phyloP scores from a whole-genome alignment of 2,797 vertebrate species.

The Melanotaenia maccullochi region DNA sequence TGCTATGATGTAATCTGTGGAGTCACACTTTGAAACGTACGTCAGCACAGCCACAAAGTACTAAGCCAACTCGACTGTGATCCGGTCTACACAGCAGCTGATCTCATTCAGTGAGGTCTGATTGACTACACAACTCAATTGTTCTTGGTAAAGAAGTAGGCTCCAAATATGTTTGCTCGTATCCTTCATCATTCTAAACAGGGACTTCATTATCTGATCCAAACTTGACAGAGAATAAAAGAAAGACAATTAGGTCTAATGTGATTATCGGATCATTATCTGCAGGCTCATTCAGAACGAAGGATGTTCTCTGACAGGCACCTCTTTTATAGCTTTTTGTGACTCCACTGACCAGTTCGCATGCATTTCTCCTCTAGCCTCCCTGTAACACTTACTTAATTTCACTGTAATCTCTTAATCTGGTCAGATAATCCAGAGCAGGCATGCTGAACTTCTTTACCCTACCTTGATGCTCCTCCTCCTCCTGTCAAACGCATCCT shows the following conservation, averaged over 20 bases:
- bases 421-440: conserved; percentile 80
- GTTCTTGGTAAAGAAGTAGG: conserved; percentile 15
- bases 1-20: conserved; percentile 16
- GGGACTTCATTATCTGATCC: conserved; percentile 17
- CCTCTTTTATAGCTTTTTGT: conserved; percentile 31
- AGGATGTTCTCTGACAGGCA: background rate
- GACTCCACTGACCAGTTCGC: conserved; percentile 36
- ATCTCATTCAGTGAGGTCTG: conserved; percentile 38
- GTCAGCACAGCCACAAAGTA: conserved; percentile 17
- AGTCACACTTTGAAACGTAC: conserved; percentile 28
- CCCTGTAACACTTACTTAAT: conserved; percentile 74
- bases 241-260: conserved; percentile 14
- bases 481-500: conserved; percentile 46
- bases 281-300: conserved; percentile 26
- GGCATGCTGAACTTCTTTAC: conserved; percentile 74
- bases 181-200: conserved; percentile 21
- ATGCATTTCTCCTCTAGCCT: conserved; percentile 60
- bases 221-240: conserved; percentile 4
- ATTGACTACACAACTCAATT: conserved; percentile 20
- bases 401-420: conserved; percentile 85
- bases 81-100: conserved; percentile 38
- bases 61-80: conserved; percentile 14
- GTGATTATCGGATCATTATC: conserved; percentile 26
- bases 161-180: conserved; percentile 14
- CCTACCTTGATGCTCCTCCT: conserved; percentile 66